A percentile compares a stretch with the other conserved stretches of the same genome.
These are phyloP conservation scores for Cosmia trapezina DNA, from an alignment of 2,888 invertebrate genomes.

Conservation along the genomic window DNA sequence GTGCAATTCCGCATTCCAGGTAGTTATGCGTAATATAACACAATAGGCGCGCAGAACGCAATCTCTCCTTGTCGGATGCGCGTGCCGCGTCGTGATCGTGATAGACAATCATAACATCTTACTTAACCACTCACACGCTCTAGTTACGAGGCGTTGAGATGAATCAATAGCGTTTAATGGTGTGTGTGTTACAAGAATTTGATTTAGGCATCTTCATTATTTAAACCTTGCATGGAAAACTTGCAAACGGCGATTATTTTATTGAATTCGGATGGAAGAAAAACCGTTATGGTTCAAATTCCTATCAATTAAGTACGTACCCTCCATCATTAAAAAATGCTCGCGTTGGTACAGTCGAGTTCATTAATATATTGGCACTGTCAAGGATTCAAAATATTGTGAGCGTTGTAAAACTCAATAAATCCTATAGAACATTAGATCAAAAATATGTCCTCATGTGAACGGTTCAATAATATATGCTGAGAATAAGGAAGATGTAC, in stretches of 20 bases:
- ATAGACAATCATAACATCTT: slow-evolving; percentile 71
- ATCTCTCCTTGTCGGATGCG: slow-evolving; percentile 62
- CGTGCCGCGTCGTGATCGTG: slow-evolving; percentile 47
- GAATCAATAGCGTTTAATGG: slow-evolving; percentile 32
- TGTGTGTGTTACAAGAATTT: slow-evolving; percentile 1
- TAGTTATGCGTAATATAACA: slow-evolving; percentile 52
- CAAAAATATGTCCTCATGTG: no score
- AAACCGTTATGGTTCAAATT: slow-evolving; percentile 5
- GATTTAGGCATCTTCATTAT: not conserved
- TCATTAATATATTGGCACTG: no score
- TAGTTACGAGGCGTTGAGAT: slow-evolving; percentile 61
- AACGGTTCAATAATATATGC: no score
- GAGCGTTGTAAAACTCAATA: no score
- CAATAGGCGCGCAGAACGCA: slow-evolving; percentile 65
- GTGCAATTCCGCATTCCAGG: slow-evolving; percentile 68
- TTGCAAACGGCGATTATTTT: not conserved
- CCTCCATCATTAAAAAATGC: not conserved
- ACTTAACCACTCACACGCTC: slow-evolving; percentile 81
- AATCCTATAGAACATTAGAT: no score
- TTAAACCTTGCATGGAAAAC: not conserved
- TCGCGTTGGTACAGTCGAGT: not conserved
- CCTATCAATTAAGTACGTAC: not conserved
- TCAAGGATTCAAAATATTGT: no score
- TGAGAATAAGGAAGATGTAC: no score
- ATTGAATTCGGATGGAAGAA: not conserved